Base-by-base conservation (phyloP, 1,140 invertebrate species). In the Drosophila grimshawi region DNA sequence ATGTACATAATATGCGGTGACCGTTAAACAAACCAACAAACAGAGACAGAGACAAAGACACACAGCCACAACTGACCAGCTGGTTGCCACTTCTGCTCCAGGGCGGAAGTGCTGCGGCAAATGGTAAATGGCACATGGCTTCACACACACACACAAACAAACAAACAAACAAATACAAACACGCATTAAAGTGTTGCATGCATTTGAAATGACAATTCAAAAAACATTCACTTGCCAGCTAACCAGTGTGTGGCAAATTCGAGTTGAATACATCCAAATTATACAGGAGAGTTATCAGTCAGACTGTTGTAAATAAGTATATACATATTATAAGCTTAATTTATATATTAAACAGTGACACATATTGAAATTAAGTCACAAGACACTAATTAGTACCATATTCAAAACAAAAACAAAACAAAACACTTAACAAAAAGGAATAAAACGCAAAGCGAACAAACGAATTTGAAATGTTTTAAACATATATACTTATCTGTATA, bases 91-190 rank as follows among this genome's bases (percentile, higher is more conserved):
- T 56, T 61, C 56, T 35, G 39, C 39, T n/a, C 2, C 39, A 43
- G 62, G 51, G 43, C 80, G 80, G 80, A 83, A 79, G 60, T 75
- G 56, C 64, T 67, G 55, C 43, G 62, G 39, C 39, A n/a, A 43
- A 43, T 43, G 39, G 10, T 62, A 80, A 76, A 68, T 75, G 61
- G 67, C 65, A 75, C 77, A 82, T 76, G 81, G 77, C 81, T 83
- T 83, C 73, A 77, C 76, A 59, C 32, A 33, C 6, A 33, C 63
- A n/a, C 51, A 27, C 61, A 6, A 48, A n/a, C 51, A n/a, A 11
- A 8, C 62, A n/a, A 39, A 27, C 32, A 33, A 10, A 19, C 30
- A 27, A 8, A 5, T 29, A 8, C 8, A 51, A n/a, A 33, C n/a
- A 32, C 30, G 35, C 11, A 27, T 7, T 19, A n/a, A 8, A 30